These are phyloP conservation scores for Heliconius melpomene DNA, from an alignment of 1,140 invertebrate species.

Conservation along the genomic window DNA sequence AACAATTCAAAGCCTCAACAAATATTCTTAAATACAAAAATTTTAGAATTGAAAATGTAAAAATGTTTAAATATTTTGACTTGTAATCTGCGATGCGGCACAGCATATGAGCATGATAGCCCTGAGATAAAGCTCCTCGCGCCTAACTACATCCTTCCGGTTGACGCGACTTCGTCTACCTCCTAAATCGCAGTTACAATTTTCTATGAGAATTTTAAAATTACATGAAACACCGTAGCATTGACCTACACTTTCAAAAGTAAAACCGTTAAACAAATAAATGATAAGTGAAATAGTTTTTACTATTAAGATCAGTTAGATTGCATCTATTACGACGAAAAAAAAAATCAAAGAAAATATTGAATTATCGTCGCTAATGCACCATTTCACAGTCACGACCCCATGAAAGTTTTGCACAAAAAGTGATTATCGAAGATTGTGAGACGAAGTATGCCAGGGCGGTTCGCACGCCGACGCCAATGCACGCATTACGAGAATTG, in stretches of 20 bases:
- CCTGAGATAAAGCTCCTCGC: slow-evolving; percentile 63
- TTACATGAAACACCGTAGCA: slow-evolving; percentile 45
- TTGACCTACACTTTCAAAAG: slow-evolving; percentile 49
- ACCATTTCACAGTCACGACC: slow-evolving; percentile 76
- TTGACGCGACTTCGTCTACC: slow-evolving; percentile 57
- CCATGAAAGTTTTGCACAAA: slow-evolving; percentile 67
- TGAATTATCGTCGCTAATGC: slow-evolving; percentile 62
- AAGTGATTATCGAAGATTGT: slow-evolving; percentile 51
- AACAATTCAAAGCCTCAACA: too few relatives aligned
- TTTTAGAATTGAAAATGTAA: not conserved
- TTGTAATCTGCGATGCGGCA: slow-evolving; percentile 48
- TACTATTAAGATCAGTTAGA: slow-evolving; percentile 35
- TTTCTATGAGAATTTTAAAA: slow-evolving; percentile 45
- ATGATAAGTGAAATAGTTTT: slow-evolving; percentile 43
- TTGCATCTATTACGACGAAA: slow-evolving; percentile 55
- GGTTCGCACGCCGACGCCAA: slow-evolving; percentile 63
- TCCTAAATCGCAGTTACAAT: slow-evolving; percentile 46
- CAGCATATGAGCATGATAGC: slow-evolving; percentile 50
- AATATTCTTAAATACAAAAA: too few relatives aligned
- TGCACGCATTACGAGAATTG: slow-evolving; percentile 68
- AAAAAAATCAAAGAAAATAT: slow-evolving; percentile 63
- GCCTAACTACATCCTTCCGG: slow-evolving; percentile 68
- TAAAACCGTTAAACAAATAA: slow-evolving; percentile 44
- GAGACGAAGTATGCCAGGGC: slow-evolving; percentile 62
- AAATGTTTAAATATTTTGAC: slow-evolving; percentile 19